phyloP scores from a whole-genome alignment of 2,797 vertebrate genomes.

The Luscinia megarhynchos region DNA sequence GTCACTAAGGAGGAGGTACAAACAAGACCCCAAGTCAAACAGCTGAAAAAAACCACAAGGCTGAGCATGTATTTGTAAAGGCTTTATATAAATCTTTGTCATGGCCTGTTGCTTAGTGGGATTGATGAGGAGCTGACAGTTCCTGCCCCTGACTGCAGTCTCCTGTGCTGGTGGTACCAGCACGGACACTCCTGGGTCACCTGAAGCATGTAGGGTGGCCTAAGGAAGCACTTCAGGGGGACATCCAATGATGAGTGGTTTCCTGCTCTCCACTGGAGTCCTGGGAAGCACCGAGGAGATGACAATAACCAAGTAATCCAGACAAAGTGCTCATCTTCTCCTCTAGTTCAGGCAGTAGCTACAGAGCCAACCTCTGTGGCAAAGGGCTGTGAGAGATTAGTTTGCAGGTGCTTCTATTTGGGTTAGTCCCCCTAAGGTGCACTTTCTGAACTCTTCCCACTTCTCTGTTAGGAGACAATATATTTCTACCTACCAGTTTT shows the following conservation, averaged over 20 bases:
- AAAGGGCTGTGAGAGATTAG: background rate
- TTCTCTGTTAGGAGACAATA: background rate
- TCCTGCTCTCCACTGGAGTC: background rate
- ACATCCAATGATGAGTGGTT: background rate
- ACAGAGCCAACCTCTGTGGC: background rate
- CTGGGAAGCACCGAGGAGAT: rapidly evolving
- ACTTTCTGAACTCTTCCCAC: background rate
- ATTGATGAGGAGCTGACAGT: background rate
- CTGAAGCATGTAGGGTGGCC: background rate
- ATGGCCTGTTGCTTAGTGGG: background rate
- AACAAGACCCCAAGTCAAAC: background rate
- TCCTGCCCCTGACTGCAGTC: background rate
- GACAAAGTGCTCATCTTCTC: background rate
- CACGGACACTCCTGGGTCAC: background rate
- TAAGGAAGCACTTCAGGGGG: background rate
- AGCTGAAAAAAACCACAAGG: background rate
- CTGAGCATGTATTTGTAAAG: background rate
- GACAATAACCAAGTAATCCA: background rate
- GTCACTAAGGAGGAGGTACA: background rate
- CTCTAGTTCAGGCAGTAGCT: background rate
- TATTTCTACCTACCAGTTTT: background rate
- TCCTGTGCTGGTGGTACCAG: background rate
- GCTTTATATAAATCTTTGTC: background rate
- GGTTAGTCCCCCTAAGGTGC: background rate
- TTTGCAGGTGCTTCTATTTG: background rate